Evolutionary conservation across 37 sponge, comb jelly and placozoan genomes (phyloP).

Genomic region (Mnemiopsis leidyi): DNA sequence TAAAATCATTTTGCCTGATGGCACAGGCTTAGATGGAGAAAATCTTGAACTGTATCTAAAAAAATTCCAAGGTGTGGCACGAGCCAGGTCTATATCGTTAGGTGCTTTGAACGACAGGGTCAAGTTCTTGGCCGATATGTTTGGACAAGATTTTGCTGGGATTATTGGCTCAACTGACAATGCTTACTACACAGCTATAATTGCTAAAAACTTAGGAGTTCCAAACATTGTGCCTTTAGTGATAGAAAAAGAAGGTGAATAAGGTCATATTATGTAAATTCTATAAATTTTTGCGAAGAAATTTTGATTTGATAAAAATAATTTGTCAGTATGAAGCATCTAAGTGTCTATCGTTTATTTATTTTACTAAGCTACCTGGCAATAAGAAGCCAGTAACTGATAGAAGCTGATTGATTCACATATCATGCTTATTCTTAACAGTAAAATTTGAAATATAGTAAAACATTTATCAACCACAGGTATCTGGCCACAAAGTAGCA

Average conservation of each 20-base stretch:
- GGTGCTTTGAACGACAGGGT: not conserved
- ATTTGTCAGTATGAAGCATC: too few relatives aligned
- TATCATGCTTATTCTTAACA: too few relatives aligned
- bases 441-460: too few relatives aligned
- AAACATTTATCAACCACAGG: too few relatives aligned
- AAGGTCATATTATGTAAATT: not conserved
- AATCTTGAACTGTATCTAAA: not conserved
- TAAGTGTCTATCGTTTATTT: too few relatives aligned
- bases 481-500: conserved; percentile 9
- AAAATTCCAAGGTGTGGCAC: not conserved
- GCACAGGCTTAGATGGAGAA: not conserved
- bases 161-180: not conserved
- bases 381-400: too few relatives aligned
- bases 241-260: not conserved
- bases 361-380: too few relatives aligned
- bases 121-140: not conserved
- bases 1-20: not conserved
- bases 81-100: not conserved
- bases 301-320: too few relatives aligned
- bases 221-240: not conserved
- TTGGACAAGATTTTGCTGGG: not conserved
- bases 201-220: not conserved
- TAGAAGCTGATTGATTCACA: too few relatives aligned
- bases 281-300: too few relatives aligned
- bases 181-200: not conserved